Conservation (phyloP, 1,140 invertebrate genomes). For the Temnothorax curvispinosus region DNA sequence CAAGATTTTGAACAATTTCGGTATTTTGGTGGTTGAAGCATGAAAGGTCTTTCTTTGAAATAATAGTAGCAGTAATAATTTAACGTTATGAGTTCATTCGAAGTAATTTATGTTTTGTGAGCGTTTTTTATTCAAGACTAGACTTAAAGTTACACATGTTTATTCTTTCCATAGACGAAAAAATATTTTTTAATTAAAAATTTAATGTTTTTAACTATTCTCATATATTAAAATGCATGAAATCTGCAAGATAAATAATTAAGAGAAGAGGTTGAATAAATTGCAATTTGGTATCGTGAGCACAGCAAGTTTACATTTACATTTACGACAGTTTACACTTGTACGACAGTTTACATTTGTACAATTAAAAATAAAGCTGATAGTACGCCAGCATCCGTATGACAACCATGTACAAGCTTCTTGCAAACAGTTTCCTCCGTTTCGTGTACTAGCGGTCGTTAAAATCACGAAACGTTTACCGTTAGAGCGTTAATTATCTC, state of each 20-base stretch:
- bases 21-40: neutral
- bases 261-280: neutral
- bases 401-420: neutral
- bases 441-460: neutral
- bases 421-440: neutral
- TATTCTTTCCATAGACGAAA: neutral
- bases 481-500: constrained; percentile 48
- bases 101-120: neutral
- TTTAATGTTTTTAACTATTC: neutral
- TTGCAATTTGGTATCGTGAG: neutral
- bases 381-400: neutral
- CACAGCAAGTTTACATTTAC: neutral
- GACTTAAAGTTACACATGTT: neutral
- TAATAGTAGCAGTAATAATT: neutral
- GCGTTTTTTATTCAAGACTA: neutral
- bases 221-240: neutral
- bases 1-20: neutral
- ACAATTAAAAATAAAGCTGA: neutral
- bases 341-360: constrained; percentile 11
- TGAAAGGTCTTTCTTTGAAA: neutral
- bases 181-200: neutral
- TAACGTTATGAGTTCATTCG: neutral
- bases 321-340: neutral
- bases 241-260: neutral
- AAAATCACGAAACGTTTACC: constrained; percentile 30